Evolutionary conservation across 2,888 invertebrate genomes (phyloP), one percentile per base, ranked within the genome.

Genomic region (Antitype chi): DNA sequence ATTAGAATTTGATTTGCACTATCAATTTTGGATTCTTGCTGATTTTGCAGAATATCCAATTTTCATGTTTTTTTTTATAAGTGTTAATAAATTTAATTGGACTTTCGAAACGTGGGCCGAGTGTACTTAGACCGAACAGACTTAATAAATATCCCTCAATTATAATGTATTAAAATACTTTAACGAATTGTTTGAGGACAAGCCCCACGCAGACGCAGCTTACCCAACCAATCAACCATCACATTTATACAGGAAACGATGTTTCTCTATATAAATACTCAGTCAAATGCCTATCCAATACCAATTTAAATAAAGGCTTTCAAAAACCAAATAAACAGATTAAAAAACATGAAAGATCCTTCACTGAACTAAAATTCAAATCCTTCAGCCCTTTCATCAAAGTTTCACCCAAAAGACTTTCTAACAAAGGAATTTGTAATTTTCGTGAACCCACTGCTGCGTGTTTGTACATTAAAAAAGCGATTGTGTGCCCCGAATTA

Each of bases 371-470:
- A 85, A 84, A 85, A 70, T 74, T 72, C 63, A 66, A 81, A 77
- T 66, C 43, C 23, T 72, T 17, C 17, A 64, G 32, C 59, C 76
- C 68, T 81, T 82, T 80, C 78, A 84, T 78, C 76, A 80, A 82
- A 82, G 59, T 78, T 70, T 75, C 52, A 57, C 63, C 74, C 77
- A 59, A 83, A 87, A 83, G 78, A 77, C 74, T 82, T 80, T 73
- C 63, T 71, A 79, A 87, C 88, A 88, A 86, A 87, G 88, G 89
- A 85, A 88, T 88, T 83, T 77, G 80, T 83, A 89, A 88, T 88
- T 86, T 88, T 78, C 85, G 52, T 85, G 70, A 82, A 64, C 69
- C 81, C 76, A 79, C 64, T 74, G 78, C 74, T 74, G 47, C 70
- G 73, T 82, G 89, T 85, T 76, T 79, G 81, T 78, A 81, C 82